Percentiles rank a stretch among this genome's conserved stretches.
Conservation (phyloP, 2,113 vertebrate species). For the Galemys pyrenaicus region DNA sequence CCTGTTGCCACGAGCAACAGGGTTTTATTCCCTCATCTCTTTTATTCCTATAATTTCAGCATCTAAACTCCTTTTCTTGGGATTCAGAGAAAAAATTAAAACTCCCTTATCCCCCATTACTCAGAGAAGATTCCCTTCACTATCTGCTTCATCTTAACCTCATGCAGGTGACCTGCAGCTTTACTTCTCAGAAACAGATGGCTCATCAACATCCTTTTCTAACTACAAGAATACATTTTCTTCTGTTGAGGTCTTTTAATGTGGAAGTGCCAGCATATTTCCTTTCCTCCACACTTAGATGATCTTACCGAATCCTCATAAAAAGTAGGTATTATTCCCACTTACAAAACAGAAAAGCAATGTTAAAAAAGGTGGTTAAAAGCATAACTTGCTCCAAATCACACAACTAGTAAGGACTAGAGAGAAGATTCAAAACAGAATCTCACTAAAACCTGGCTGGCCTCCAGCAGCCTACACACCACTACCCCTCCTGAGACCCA, state of each 20-base stretch:
- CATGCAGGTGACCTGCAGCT: not conserved
- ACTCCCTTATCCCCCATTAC: not conserved
- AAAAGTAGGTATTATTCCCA: not conserved
- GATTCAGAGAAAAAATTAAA: not conserved
- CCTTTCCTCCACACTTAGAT: not conserved
- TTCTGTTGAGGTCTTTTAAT: not conserved
- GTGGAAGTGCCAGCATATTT: not conserved
- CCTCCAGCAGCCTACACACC: not conserved
- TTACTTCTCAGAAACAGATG: not conserved
- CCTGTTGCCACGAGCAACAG: not conserved
- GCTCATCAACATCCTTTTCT: not conserved
- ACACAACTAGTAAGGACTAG: not conserved
- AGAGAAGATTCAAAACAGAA: not conserved
- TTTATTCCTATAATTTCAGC: not conserved
- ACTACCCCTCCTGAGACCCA: not conserved
- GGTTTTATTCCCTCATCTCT: not conserved
- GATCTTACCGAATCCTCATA: not conserved
- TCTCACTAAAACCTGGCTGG: not conserved
- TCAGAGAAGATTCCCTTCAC: not conserved
- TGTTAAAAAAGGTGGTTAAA: not conserved
- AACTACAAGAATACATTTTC: not conserved
- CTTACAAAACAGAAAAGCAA: not conserved
- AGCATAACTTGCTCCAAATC: not conserved
- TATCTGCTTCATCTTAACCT: not conserved
- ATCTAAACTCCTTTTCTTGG: not conserved